Percentiles rank a stretch among this genome's conserved stretches.
phyloP scores from a whole-genome alignment of 2,113 vertebrate species.

The Apus apus region DNA sequence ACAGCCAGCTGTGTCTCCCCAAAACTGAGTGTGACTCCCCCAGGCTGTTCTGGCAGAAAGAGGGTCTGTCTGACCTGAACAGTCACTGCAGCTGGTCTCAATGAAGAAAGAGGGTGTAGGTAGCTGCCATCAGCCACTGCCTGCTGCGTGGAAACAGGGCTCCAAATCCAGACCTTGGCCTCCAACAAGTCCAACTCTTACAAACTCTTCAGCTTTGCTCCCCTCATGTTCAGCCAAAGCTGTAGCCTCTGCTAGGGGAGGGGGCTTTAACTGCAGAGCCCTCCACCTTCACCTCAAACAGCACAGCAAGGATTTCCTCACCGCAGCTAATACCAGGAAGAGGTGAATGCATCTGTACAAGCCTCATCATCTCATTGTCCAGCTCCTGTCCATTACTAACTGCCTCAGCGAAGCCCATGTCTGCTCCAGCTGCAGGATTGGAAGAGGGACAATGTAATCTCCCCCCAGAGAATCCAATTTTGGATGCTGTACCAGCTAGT shows the following conservation, averaged over 20 bases:
- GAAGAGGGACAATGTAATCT: neutral
- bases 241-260: neutral
- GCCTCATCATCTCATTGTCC: neutral
- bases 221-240: neutral
- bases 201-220: neutral
- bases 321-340: neutral
- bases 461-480: neutral
- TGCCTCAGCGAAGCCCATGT: neutral
- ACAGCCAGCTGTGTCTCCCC: neutral
- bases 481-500: neutral
- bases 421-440: neutral
- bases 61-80: neutral
- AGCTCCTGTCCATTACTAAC: neutral
- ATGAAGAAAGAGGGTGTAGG: neutral
- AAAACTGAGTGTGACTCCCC: accelerated
- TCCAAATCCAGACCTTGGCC: neutral
- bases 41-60: neutral
- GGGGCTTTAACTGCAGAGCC: neutral
- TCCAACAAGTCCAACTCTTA: neutral
- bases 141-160: neutral
- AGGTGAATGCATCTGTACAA: neutral
- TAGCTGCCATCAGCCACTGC: neutral
- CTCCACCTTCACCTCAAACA: neutral
- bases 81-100: neutral
- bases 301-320: neutral